Conservation (phyloP, 2,797 vertebrate genomes). For the Amphiprion clarkii region DNA sequence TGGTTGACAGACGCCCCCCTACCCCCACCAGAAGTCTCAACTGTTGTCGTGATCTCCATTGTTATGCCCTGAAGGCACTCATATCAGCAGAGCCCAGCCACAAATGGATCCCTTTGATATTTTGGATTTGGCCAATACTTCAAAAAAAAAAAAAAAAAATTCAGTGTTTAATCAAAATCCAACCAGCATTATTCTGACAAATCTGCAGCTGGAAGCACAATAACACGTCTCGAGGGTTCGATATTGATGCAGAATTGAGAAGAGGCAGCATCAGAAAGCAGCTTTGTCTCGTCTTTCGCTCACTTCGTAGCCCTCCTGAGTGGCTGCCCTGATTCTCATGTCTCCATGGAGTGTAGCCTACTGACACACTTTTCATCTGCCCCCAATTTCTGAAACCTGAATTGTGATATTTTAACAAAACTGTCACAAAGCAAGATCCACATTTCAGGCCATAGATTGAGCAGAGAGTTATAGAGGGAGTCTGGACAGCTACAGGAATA, state of each 20-base stretch:
- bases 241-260: conserved; percentile 23
- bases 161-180: conserved; percentile 62
- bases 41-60: conserved; percentile 58
- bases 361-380: conserved; percentile 81
- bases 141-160: conserved; percentile 13
- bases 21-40: conserved; percentile 41
- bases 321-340: conserved; percentile 65
- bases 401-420: conserved; percentile 31
- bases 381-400: conserved; percentile 47
- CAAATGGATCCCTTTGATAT: conserved; percentile 22
- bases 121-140: conserved; percentile 46
- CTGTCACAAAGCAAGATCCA: not conserved
- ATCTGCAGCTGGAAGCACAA: conserved; percentile 31
- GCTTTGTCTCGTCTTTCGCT: conserved; percentile 21
- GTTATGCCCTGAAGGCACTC: conserved; percentile 57
- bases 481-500: no score
- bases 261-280: conserved; percentile 25
- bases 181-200: conserved; percentile 23
- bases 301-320: conserved; percentile 41
- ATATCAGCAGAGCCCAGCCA: conserved; percentile 60
- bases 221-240: conserved; percentile 29
- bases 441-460: conserved; percentile 21
- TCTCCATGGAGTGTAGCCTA: conserved; percentile 74
- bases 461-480: conserved; percentile 4
- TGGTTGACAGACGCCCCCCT: conserved; percentile 42